phyloP scores from a whole-genome alignment of 1,140 invertebrate species.

The Proctacanthus coquilletti region DNA sequence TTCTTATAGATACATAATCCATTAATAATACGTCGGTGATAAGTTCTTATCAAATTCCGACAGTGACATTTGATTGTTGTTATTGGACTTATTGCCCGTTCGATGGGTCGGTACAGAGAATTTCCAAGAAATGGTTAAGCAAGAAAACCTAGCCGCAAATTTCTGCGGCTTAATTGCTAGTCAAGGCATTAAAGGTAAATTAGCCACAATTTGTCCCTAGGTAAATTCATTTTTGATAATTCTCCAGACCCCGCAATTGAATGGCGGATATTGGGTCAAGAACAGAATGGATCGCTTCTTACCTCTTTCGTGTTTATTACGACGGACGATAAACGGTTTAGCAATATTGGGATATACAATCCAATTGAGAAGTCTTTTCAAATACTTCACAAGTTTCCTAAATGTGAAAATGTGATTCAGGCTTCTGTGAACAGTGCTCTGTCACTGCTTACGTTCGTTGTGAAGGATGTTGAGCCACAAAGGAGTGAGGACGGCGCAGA shows the following conservation, averaged over 20 bases:
- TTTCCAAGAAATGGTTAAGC: slow-evolving; percentile 8
- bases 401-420: slow-evolving; percentile 52
- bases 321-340: slow-evolving; percentile 23
- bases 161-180: slow-evolving; percentile 25
- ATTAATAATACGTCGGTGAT: no score
- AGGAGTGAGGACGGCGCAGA: slow-evolving; percentile 9
- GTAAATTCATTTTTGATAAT: slow-evolving; percentile 5
- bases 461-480: no score
- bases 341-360: slow-evolving; percentile 33
- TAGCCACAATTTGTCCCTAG: not conserved
- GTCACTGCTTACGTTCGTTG: slow-evolving; percentile 48
- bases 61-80: no score
- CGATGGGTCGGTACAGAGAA: not conserved
- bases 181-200: slow-evolving; percentile 22
- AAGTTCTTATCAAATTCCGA: no score
- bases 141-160: slow-evolving; percentile 29
- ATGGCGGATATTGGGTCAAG: slow-evolving; percentile 61
- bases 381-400: slow-evolving; percentile 43
- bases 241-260: slow-evolving; percentile 41
- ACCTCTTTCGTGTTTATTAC: slow-evolving; percentile 49
- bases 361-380: slow-evolving; percentile 39
- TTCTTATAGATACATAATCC: no score
- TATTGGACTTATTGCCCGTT: no score
- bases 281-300: slow-evolving; percentile 51
- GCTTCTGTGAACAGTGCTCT: slow-evolving; percentile 55